Conservation (phyloP, 2,797 vertebrate genomes). For the Coilia nasus region DNA sequence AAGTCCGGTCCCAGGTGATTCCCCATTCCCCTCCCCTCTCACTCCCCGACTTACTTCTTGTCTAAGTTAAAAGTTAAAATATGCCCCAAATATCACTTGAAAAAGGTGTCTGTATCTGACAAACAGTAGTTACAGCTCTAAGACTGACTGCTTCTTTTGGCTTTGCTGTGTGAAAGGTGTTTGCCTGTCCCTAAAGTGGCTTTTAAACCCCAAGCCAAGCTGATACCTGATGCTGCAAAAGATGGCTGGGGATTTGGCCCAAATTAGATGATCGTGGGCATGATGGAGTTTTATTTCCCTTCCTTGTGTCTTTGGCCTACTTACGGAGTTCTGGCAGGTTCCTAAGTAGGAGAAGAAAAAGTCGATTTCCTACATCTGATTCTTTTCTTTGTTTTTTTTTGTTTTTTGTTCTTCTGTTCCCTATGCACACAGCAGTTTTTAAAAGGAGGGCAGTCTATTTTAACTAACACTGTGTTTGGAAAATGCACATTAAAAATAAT, state of each 20-base stretch:
- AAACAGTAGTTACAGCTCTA: not conserved
- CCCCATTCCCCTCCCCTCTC: too few relatives aligned
- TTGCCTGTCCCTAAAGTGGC: not conserved
- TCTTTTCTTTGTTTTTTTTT: not conserved
- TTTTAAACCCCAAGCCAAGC: not conserved
- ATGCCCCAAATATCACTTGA: too few relatives aligned
- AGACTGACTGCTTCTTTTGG: not conserved
- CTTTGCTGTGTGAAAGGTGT: not conserved
- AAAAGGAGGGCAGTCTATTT: conserved; percentile 26
- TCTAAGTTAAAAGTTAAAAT: too few relatives aligned
- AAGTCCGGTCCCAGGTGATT: too few relatives aligned
- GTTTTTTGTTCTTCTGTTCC: not conserved
- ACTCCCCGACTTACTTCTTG: too few relatives aligned
- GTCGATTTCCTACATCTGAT: not conserved
- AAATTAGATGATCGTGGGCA: conserved; percentile 42
- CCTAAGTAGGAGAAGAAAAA: conserved; percentile 25
- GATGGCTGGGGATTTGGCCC: conserved; percentile 46
- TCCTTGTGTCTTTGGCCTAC: conserved; percentile 49
- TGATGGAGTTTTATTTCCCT: conserved; percentile 34
- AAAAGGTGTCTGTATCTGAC: not conserved
- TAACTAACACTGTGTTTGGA: conserved; percentile 5
- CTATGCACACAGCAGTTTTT: not conserved
- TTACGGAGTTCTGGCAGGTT: conserved; percentile 37
- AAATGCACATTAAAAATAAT: not conserved
- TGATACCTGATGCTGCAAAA: conserved; percentile 35